Percentiles rank a stretch among this genome's conserved stretches.
Conservation (phyloP, 2,113 vertebrate genomes). For the Prolemur simus region DNA sequence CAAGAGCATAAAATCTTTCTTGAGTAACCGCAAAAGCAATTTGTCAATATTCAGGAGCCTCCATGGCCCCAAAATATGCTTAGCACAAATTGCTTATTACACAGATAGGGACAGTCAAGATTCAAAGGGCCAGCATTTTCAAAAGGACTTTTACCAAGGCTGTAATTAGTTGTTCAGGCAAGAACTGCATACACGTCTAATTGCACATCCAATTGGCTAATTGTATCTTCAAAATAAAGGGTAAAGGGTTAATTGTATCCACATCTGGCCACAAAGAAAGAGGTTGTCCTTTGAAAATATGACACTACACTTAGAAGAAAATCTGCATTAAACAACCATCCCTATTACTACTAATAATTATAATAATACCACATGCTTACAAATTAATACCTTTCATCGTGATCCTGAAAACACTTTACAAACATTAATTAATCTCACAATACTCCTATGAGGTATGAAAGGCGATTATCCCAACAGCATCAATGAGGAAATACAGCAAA, state of each 20-base stretch:
- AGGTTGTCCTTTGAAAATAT: slow-evolving; percentile 77
- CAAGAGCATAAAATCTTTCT: slow-evolving; percentile 67
- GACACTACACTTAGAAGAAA: slow-evolving; percentile 72
- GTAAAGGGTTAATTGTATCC: slow-evolving; percentile 79
- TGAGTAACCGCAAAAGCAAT: slow-evolving; percentile 45
- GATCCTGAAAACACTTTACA: slow-evolving; percentile 75
- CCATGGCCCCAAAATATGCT: neutral
- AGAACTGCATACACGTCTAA: slow-evolving; percentile 72
- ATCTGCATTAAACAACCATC: slow-evolving; percentile 72
- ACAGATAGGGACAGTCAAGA: slow-evolving; percentile 62
- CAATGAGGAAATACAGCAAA: slow-evolving; percentile 60
- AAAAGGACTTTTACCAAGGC: slow-evolving; percentile 72
- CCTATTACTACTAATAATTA: slow-evolving; percentile 74
- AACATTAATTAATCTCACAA: slow-evolving; percentile 76
- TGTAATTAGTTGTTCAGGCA: slow-evolving; percentile 75
- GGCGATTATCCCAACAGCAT: slow-evolving; percentile 57
- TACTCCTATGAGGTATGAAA: slow-evolving; percentile 64
- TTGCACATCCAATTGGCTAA: slow-evolving; percentile 76
- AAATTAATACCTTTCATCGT: slow-evolving; percentile 75
- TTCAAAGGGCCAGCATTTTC: slow-evolving; percentile 73
- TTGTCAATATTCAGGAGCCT: slow-evolving; percentile 65
- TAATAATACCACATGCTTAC: slow-evolving; percentile 71
- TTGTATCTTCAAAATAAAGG: slow-evolving; percentile 78
- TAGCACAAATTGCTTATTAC: slow-evolving; percentile 65
- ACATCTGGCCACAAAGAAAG: slow-evolving; percentile 77